A percentile compares a stretch with the other conserved stretches of the same genome.
phyloP scores from a whole-genome alignment of 2,797 vertebrate genomes.

The Monodelphis domestica region DNA sequence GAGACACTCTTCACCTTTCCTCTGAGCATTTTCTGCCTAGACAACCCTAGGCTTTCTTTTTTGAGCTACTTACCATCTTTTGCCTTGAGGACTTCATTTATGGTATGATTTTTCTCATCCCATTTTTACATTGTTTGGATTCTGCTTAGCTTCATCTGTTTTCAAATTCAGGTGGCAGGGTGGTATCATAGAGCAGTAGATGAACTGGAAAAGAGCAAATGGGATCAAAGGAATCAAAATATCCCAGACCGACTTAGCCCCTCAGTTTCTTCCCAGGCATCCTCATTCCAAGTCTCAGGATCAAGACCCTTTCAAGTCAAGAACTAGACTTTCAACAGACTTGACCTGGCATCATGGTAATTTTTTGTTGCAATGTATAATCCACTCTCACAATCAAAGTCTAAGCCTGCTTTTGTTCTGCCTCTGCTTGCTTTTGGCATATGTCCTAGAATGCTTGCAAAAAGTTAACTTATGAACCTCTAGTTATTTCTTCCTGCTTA shows the following conservation, averaged over 20 bases:
- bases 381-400: background rate
- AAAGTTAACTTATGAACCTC: background rate
- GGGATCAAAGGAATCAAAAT: background rate
- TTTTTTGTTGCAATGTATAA: background rate
- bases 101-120: background rate
- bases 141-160: background rate
- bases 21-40: background rate
- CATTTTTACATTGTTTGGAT: background rate
- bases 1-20: background rate
- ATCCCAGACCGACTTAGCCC: background rate
- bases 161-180: background rate
- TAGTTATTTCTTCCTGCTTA: background rate
- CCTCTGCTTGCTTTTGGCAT: background rate
- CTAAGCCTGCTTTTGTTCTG: background rate
- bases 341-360: background rate
- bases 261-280: background rate
- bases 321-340: background rate
- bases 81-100: background rate
- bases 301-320: background rate
- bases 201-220: background rate
- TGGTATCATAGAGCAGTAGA: background rate
- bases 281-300: background rate
- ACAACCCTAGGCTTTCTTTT: background rate
- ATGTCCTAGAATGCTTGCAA: background rate
- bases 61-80: background rate